A percentile compares a stretch with the other conserved stretches of the same genome.
phyloP scores from a whole-genome alignment of 2,113 vertebrate genomes.

The Formicarius rufipectus region DNA sequence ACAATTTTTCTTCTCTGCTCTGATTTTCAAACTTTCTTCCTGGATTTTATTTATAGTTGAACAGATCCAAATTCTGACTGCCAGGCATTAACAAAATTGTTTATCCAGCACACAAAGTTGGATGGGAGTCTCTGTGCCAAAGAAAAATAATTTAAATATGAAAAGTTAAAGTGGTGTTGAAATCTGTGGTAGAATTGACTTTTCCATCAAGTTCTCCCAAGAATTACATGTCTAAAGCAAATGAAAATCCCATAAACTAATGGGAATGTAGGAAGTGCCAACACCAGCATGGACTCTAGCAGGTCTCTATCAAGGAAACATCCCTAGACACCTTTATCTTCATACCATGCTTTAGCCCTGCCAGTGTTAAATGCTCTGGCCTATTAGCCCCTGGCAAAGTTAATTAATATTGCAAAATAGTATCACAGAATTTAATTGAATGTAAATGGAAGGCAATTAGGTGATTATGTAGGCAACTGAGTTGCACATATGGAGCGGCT shows the following conservation, averaged over 20 bases:
- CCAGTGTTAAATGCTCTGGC: not conserved
- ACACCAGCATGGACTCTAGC: fast-evolving
- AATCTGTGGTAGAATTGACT: not conserved
- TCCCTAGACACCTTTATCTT: not conserved
- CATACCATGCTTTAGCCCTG: not conserved
- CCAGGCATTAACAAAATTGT: not conserved
- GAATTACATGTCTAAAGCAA: not conserved
- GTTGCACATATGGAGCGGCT: not conserved
- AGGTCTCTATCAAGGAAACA: not conserved
- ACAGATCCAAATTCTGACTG: not conserved
- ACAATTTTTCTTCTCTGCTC: not conserved
- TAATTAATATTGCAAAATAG: constrained; percentile 9
- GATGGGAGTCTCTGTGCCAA: not conserved
- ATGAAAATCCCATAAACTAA: not conserved
- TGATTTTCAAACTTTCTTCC: not conserved
- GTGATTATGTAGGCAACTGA: not conserved
- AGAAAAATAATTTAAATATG: not conserved
- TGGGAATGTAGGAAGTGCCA: not conserved
- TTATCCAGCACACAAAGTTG: not conserved
- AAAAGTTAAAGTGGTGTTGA: not conserved
- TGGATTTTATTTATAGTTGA: not conserved
- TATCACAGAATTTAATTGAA: not conserved
- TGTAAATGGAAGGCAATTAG: not conserved
- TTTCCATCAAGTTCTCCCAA: not conserved
- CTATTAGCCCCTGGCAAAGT: not conserved